A percentile compares a stretch with the other conserved stretches of the same genome.
Conservation (phyloP, 2,113 vertebrate species). For the Balaeniceps rex region DNA sequence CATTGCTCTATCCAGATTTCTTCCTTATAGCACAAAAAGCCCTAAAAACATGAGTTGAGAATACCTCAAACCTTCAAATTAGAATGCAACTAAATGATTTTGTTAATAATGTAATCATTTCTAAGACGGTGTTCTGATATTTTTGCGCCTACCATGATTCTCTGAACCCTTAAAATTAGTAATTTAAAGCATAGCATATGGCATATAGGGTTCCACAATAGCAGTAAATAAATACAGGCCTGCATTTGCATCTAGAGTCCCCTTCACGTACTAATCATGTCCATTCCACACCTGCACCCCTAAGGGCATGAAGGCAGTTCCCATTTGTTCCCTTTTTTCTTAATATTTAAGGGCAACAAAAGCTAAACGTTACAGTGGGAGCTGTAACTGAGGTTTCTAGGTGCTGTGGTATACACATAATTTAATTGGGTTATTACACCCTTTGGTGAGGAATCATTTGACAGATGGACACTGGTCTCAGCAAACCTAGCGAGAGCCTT, state of each 20-base stretch:
- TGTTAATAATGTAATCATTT: neutral
- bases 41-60: neutral
- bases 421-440: neutral
- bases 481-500: neutral
- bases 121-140: neutral
- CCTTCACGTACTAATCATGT: neutral
- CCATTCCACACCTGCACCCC: neutral
- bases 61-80: neutral
- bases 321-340: neutral
- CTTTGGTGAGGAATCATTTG: neutral
- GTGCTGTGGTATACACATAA: neutral
- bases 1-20: neutral
- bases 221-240: neutral
- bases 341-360: neutral
- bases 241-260: neutral
- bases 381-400: neutral
- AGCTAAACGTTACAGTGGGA: neutral
- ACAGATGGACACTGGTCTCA: neutral
- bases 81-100: neutral
- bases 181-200: neutral
- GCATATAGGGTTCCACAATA: neutral
- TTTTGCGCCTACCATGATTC: neutral
- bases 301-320: neutral
- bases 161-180: neutral
- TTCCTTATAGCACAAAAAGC: neutral